Base-by-base conservation (phyloP, 2,113 vertebrate genomes). In the Lophotis ruficrista region DNA sequence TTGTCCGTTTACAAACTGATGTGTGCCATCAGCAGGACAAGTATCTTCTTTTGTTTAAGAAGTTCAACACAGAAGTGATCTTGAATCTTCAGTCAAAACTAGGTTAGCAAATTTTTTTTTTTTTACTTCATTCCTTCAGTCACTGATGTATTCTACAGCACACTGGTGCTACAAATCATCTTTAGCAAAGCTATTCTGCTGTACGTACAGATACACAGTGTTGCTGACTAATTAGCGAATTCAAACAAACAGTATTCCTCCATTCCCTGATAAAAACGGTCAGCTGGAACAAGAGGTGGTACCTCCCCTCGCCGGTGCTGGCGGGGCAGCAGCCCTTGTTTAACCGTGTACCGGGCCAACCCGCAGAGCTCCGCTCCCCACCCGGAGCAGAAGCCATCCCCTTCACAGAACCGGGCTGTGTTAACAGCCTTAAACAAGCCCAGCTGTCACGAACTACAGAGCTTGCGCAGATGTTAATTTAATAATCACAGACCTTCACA, bases 1-100 rank as follows among this genome's bases (percentile, higher is more conserved):
- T 5, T 2, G 3, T 3, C 18, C 0, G 0, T 7, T 86, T 10
- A 21, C 70, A 43, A n/a, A 31, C 61, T 2, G 2, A 2, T 0
- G 0, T 1, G 53, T 53, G 54, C 56, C 64, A 57, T 54, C 27
- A 23, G 41, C 88, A 77, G 45, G 71, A 70, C 8, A 2, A 37
- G 20, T 3, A 5, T 12, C 24, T 12, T 4, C 47, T 58, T 11
- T 24, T 21, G 21, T 7, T 48, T 21, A 38, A 37, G 9, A 27
- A 47, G n/a, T 10, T 53, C 27, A 37, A 33, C 5, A n/a, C 56
- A 48, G 31, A 35, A 62, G 16, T 0, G 10, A 68, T 4, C 51
- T 10, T 6, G 10, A 33, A 9, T 13, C 70, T 47, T 47, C 1
- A 2, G 35, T 24, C 57, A 23, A 48, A 62, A 24, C 7, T 0